Base-by-base conservation (phyloP, 1,140 invertebrate genomes). In the Aricia agestis region DNA sequence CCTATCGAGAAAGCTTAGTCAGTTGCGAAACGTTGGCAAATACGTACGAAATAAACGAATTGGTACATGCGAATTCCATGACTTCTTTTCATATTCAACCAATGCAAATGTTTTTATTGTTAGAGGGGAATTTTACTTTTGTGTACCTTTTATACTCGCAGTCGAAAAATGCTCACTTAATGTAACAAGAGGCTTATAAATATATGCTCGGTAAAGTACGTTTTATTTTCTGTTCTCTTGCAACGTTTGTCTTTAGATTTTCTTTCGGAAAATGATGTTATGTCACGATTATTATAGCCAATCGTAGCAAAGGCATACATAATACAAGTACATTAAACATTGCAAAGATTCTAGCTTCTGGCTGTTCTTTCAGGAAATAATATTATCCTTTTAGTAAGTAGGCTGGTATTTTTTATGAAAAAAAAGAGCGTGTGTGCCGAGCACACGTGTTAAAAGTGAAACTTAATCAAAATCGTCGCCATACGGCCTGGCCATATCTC, bases 1-100 rank as follows among this genome's bases (percentile, higher is more conserved):
- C 57, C 58, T 69, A 41, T 61, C 68, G 68, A 17, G 59, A 69
- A 69, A 69, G 68, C 68, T 69, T 69, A 25, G 67, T 68, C 67
- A 69, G 68, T 69, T 42, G 68, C 58, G 36, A 69, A 61, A 32
- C 57, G 17, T 69, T 59, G 57, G 59, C 32, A 69, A 19, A 19
- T 61, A 69, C 32, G 42, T 17, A 57, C 19, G 17, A 59, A 69
- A 32, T 36, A 69, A 36, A 69, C 59, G 36, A 17, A 42, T 41
- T 41, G 31, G 58, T 61, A 58, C 58, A 61, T 69, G 31, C 68
- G 11, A 69, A 68, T 69, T 69, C 57, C 57, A 69, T 69, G 59
- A 63, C 59, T 63, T 63, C 59, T 63, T 63, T 63, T 63, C 59
- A 63, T 63, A 63, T 63, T 63, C 59, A 63, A 19, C 59, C 59